Conservation (phyloP, 2,888 invertebrate genomes). For the Caenorhabditis zanzibari region DNA sequence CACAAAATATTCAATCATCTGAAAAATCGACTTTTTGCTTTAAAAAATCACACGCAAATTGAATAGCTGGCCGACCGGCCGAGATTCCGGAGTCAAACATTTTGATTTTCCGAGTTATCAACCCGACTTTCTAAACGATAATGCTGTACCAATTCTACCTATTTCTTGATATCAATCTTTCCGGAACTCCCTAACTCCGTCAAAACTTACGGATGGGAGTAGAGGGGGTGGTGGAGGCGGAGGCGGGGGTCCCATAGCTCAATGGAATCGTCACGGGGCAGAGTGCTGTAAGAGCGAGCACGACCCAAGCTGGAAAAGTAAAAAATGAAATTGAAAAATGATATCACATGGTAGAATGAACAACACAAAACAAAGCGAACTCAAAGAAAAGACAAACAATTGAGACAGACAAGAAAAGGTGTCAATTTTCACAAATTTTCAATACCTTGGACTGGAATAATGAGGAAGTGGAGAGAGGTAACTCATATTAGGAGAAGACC, state of each 20-base stretch:
- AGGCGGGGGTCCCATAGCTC: slow-evolving; percentile 77
- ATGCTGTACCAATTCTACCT: no score
- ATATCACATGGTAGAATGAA: slow-evolving; percentile 13
- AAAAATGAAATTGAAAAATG: neutral
- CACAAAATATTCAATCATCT: no score
- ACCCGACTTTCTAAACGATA: no score
- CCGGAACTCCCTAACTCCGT: no score
- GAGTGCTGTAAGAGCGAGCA: slow-evolving; percentile 60
- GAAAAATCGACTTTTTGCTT: no score
- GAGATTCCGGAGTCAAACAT: no score
- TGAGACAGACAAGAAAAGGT: slow-evolving; percentile 11
- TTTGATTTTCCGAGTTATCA: no score
- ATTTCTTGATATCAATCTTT: neutral
- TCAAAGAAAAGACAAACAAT: neutral
- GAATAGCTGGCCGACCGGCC: no score
- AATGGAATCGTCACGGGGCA: slow-evolving; percentile 44
- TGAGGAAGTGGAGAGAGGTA: slow-evolving; percentile 81
- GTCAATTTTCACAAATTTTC: slow-evolving; percentile 16
- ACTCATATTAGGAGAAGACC: slow-evolving; percentile 69
- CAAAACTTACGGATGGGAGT: slow-evolving; percentile 70
- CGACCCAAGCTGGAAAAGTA: slow-evolving; percentile 68
- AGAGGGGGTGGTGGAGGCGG: slow-evolving; percentile 83
- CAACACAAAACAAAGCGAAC: slow-evolving; percentile 32
- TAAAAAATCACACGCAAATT: no score
- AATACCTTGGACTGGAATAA: slow-evolving; percentile 75